Evolutionary conservation across 30 jellyfish, hydroid and myxozoan species (phyloP).

Genomic region (Clytia hemisphaerica): DNA sequence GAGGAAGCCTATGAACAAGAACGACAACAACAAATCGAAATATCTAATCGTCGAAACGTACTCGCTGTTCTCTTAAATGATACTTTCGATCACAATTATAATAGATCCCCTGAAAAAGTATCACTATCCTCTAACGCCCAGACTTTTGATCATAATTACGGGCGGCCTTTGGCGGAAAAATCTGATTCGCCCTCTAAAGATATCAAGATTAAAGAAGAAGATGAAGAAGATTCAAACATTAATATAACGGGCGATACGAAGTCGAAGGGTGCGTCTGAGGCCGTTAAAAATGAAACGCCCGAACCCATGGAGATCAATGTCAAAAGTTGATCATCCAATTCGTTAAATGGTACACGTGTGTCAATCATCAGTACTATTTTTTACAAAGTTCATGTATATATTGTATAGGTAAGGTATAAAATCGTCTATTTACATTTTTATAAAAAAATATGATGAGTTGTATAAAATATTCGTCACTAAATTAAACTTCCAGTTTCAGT

Average conservation of each 20-base stretch:
- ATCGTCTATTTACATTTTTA: no score
- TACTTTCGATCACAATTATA: constrained; percentile 83
- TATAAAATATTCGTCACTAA: no score
- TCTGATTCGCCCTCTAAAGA: background rate
- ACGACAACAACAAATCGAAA: constrained; percentile 60
- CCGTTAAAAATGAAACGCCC: no score
- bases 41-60: constrained; percentile 66
- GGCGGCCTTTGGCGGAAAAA: background rate
- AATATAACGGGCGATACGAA: background rate
- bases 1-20: constrained; percentile 96
- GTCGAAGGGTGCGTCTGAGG: no score
- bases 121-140: background rate
- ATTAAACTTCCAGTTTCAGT: no score
- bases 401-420: background rate
- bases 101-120: background rate
- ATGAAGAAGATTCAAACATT: background rate
- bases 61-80: constrained; percentile 70
- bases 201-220: background rate
- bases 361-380: background rate
- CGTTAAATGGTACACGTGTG: background rate
- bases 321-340: no score
- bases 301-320: no score
- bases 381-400: background rate
- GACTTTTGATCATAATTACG: background rate
- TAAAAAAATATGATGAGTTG: no score